Evolutionary conservation across 2,113 vertebrate genomes (phyloP).

Genomic region (Elgaria multicarinata): DNA sequence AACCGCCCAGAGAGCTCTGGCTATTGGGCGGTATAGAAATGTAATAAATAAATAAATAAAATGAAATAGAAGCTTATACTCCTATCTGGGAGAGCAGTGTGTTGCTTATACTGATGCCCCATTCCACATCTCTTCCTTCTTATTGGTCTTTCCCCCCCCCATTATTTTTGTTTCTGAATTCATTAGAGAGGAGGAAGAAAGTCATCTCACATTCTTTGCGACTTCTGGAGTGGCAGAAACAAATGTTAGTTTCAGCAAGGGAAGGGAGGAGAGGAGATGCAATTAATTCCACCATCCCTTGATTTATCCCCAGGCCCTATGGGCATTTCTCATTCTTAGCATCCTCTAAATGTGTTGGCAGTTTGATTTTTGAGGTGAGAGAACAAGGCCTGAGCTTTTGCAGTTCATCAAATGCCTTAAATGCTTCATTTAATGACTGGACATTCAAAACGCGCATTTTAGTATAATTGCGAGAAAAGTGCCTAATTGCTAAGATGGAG

Average conservation of each 20-base stretch:
- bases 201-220: conserved; percentile 11
- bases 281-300: conserved; percentile 40
- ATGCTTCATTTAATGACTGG: neutral
- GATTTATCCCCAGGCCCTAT: conserved; percentile 34
- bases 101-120: neutral
- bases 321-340: conserved; percentile 43
- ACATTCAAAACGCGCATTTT: neutral
- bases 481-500: neutral
- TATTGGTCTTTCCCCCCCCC: neutral
- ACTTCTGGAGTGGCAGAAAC: neutral
- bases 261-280: neutral
- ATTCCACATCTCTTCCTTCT: neutral
- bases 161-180: neutral
- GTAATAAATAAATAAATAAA: too few species aligned
- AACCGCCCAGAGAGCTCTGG: too few species aligned
- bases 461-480: conserved; percentile 23
- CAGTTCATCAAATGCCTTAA: conserved; percentile 7
- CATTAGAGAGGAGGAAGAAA: neutral
- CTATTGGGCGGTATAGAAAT: too few species aligned
- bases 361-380: conserved; percentile 48
- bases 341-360: neutral
- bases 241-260: neutral
- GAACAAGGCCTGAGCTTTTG: conserved; percentile 26
- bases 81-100: neutral
- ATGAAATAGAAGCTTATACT: neutral